Percentiles rank a stretch among this genome's conserved stretches.
Conservation (phyloP, 2,797 vertebrate species). For the Melanogrammus aeglefinus region DNA sequence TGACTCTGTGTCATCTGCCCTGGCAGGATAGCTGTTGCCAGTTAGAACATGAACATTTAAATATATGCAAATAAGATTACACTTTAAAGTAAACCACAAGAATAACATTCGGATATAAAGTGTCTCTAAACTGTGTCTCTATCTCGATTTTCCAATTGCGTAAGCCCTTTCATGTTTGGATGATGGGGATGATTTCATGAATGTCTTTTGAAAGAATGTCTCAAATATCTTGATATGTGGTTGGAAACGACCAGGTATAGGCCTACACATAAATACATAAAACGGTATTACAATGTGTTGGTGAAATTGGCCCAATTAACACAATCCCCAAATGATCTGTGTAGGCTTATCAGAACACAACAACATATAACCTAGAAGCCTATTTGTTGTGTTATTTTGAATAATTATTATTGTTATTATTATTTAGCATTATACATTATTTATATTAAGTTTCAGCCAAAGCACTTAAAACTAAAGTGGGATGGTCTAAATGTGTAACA, state of each 20-base stretch:
- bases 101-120: background rate
- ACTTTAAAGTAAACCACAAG: background rate
- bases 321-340: background rate
- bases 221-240: background rate
- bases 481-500: background rate
- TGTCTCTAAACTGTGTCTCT: background rate
- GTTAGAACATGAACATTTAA: background rate
- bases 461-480: background rate
- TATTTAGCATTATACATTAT: too few relatives aligned
- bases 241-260: background rate
- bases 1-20: background rate
- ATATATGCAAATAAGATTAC: background rate
- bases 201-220: background rate
- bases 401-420: background rate
- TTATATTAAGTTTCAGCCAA: background rate
- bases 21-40: background rate
- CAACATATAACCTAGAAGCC: background rate
- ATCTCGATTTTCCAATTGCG: background rate
- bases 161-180: background rate
- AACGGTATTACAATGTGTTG: background rate
- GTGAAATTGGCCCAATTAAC: background rate
- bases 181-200: background rate
- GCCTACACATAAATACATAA: background rate
- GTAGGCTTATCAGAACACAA: background rate
- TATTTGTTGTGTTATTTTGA: background rate